Evolutionary conservation across 2,113 vertebrate species (phyloP).

Genomic region (Rhombomys opimus): DNA sequence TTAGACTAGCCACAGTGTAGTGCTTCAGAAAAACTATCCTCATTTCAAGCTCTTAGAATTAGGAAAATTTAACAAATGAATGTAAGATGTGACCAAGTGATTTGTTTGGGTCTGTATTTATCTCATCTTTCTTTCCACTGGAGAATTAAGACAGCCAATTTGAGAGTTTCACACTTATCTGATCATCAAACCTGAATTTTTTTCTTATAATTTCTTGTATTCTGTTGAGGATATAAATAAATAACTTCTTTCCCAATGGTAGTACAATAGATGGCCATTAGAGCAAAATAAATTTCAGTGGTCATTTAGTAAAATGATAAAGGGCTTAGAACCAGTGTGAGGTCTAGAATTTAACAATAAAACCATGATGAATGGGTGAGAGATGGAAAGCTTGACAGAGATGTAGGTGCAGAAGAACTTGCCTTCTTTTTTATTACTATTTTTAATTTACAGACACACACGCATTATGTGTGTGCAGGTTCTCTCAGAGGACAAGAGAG

Average conservation of each 20-base stretch:
- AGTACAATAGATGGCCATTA: neutral
- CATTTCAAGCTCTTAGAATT: neutral
- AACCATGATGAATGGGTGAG: neutral
- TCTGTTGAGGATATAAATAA: neutral
- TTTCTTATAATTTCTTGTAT: neutral
- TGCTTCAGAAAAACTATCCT: neutral
- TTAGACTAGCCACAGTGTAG: neutral
- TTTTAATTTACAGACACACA: neutral
- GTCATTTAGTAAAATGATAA: slow-evolving; percentile 49
- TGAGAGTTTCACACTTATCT: neutral
- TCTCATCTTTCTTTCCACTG: neutral
- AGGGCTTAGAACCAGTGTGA: slow-evolving; percentile 11
- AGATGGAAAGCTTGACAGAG: neutral
- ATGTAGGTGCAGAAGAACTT: neutral
- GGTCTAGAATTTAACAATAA: neutral
- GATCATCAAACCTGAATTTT: neutral
- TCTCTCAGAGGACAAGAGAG: neutral
- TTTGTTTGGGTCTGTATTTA: neutral
- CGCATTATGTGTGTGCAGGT: neutral
- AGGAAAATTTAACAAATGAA: neutral
- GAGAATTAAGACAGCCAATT: neutral
- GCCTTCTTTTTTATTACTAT: neutral
- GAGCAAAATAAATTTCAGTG: slow-evolving; percentile 15
- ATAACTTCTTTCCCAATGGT: slow-evolving; percentile 19
- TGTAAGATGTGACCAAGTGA: neutral